Evolutionary conservation across 2,888 invertebrate species (phyloP).

Genomic region (Tachystola acroxantha): DNA sequence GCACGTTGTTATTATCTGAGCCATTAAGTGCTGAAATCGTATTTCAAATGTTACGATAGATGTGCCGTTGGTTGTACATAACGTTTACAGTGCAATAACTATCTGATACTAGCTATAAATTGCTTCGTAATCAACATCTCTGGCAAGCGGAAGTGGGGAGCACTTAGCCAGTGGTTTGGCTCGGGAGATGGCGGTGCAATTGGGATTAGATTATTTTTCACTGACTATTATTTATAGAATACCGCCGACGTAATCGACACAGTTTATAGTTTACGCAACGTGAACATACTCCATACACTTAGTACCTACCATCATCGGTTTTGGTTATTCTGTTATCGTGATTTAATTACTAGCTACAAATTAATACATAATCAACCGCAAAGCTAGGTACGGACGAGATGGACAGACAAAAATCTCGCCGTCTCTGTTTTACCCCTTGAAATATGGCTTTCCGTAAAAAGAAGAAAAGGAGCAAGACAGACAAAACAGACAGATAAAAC

Average conservation of each 20-base stretch:
- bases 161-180: conserved; percentile 16
- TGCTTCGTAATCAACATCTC: conserved; percentile 27
- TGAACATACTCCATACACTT: not conserved
- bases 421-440: too few species aligned
- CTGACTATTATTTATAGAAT: conserved; percentile 42
- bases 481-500: too few species aligned
- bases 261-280: conserved; percentile 34
- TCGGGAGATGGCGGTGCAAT: conserved; percentile 24
- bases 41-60: too few species aligned
- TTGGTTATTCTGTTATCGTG: not conserved
- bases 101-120: conserved; percentile 19
- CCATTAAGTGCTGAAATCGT: too few species aligned
- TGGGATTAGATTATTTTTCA: conserved; percentile 30
- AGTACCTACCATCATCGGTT: not conserved
- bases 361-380: too few species aligned
- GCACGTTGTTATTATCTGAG: too few species aligned
- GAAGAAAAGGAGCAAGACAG: too few species aligned
- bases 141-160: conserved; percentile 23
- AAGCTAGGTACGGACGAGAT: too few species aligned
- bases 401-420: too few species aligned
- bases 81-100: conserved; percentile 18
- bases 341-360: not conserved
- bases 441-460: too few species aligned
- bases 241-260: conserved; percentile 27
- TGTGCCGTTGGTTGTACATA: too few species aligned